Base-by-base conservation (phyloP, 2,888 invertebrate genomes). In the Altica lythri region DNA sequence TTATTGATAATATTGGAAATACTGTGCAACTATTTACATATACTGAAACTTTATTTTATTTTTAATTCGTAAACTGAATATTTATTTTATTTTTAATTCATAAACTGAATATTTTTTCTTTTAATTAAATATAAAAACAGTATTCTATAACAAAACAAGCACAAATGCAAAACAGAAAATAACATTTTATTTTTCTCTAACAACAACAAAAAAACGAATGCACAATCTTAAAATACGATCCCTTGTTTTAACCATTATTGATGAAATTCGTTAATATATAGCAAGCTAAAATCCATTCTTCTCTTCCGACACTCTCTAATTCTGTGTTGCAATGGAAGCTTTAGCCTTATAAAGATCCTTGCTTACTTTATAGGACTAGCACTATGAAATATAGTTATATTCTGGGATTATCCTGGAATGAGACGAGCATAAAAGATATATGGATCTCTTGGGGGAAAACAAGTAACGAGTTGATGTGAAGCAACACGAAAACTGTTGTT, bases 311-410 rank as follows among this genome's bases (percentile, higher is more conserved):
- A 40, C 38, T 14, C 38, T 6, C 34, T 34, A 34, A 16, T 34
- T 34, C 19, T 19, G n/a, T 6, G 12, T 38, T 19, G 9, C 12
- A 22, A 8, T 40, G 40, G 22, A 19, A 48, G 30, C 40, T n/a
- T 19, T 30, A 30, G 29, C 17, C 40, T 17, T 30, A 48, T 38
- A 47, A 47, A 48, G 30, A 40, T 19, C 29, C 19, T 27, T 40
- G 6, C 19, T 49, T 49, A 49, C 42, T 52, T 49, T 45, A 34
- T 48, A 40, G 17, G 56, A 52, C 44, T 32, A 34, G 12, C 16
- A 38, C 17, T 40, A 56, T 59, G 53, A 59, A 57, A 57, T 59
- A 55, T 57, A 53, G 57, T 61, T 50, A 55, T 50, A 53, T 57
- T 52, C 48, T 43, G 18, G 43, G 47, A 59, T 59, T 57, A 57